Evolutionary conservation across 2,113 vertebrate genomes (phyloP), one percentile per base, ranked within the genome.

Genomic region (Etia nguti): DNA sequence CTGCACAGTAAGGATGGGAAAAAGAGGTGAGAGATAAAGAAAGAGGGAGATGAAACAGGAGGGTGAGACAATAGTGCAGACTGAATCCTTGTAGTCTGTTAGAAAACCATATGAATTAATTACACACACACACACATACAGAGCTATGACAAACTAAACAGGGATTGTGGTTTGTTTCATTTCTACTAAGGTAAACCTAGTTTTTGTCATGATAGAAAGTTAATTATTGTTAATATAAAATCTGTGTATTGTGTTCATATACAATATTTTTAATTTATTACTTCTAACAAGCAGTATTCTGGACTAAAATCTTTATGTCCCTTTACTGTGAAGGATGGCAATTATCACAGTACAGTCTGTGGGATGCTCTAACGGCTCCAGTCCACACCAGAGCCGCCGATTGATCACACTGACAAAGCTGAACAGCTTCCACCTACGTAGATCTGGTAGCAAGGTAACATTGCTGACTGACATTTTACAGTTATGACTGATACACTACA

Each of bases 1-100:
- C 98, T 99, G 97, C 77, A 81, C 46, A 80, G 55, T 24, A 48
- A 68, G 68, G 22, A 15, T 60, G 10, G 48, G 70, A 3, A 79
- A 55, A 83, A 29, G 29, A 57, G 59, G 65, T 20, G 36, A 65
- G 60, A 41, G 56, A 60, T 10, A 80, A 2, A 52, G 68, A 36
- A 20, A 79, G 57, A 86, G 46, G n/a, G 41, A 79, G 83, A 91
- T 86, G 83, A 81, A 62, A 29, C 11, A 59, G 10, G 48, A 60
- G 43, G 77, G 38, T 29, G 41, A 82, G 86, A 86, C 31, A 84
- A 65, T 73, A 83, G 31, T 38, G 55, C 77, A 80, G 70, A 60
- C 85, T 79, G 79, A 73, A 65, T 68, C 34, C 43, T 41, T 55
- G 88, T 79, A 77, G 83, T 46, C 68, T 86, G 81, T 46, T 73